Conservation (phyloP, 2,797 vertebrate genomes). For the Tokudaia muenninki region DNA sequence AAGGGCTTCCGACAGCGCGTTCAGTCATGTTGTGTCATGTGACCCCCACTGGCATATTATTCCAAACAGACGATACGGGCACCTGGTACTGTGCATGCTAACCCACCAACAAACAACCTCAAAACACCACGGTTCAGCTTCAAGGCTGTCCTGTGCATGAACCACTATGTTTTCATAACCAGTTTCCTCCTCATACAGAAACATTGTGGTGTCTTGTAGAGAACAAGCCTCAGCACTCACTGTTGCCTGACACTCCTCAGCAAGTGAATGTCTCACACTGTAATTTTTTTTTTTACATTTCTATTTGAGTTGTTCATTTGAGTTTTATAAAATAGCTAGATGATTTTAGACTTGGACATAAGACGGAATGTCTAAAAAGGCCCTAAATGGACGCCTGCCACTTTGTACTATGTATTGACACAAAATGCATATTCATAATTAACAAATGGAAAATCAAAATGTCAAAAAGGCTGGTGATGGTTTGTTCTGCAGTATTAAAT, state of each 20-base stretch:
- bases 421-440: neutral
- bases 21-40: neutral
- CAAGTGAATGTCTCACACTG: too few species aligned
- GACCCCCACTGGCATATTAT: too few species aligned
- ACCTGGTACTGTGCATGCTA: neutral
- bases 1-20: neutral
- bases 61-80: neutral
- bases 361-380: neutral
- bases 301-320: neutral
- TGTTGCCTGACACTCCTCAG: neutral
- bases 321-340: neutral
- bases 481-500: neutral
- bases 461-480: neutral
- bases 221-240: too few species aligned
- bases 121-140: neutral
- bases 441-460: neutral
- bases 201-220: neutral
- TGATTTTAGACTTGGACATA: neutral
- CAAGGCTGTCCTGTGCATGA: neutral
- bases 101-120: neutral
- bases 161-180: neutral
- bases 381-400: too few species aligned
- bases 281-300: neutral
- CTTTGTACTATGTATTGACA: neutral
- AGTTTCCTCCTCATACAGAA: neutral